Conservation (phyloP, 64 coral and sea anemone species). For the Trachythela sp. region DNA sequence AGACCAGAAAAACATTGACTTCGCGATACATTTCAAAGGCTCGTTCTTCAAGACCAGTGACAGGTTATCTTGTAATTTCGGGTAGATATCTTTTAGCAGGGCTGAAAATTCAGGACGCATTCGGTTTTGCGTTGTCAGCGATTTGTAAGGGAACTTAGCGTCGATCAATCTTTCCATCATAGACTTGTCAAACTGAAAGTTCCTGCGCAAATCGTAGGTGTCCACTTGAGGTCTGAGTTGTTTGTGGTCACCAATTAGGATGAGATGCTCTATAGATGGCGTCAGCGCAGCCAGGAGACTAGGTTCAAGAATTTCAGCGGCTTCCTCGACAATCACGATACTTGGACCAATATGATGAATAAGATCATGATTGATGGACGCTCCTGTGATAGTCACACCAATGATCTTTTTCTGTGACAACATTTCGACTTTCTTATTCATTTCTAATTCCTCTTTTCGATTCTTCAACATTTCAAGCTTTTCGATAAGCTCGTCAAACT, state of each 20-base stretch:
- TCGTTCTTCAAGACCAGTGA: background rate
- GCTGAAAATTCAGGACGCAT: too few relatives aligned
- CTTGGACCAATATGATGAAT: too few relatives aligned
- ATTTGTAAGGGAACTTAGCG: background rate
- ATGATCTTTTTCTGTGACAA: background rate
- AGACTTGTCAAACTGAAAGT: background rate
- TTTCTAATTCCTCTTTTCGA: background rate
- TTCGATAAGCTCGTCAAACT: background rate
- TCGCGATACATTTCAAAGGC: background rate
- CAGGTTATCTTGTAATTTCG: background rate
- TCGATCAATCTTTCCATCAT: slow-evolving; percentile 19
- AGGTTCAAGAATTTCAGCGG: slow-evolving; percentile 57
- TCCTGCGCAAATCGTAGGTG: background rate
- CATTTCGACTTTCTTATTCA: background rate
- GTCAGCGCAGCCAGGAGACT: background rate
- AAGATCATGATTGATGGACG: background rate
- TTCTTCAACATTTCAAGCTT: background rate
- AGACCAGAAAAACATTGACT: too few relatives aligned
- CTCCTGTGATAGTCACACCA: background rate
- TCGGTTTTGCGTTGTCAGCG: background rate
- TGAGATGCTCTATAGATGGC: background rate
- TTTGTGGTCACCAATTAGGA: background rate
- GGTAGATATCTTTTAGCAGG: too few relatives aligned
- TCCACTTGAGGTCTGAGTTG: background rate
- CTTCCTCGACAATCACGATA: slow-evolving; percentile 55